Evolutionary conservation across 2,888 invertebrate species (phyloP).

Genomic region (Acrobasis repandana): DNA sequence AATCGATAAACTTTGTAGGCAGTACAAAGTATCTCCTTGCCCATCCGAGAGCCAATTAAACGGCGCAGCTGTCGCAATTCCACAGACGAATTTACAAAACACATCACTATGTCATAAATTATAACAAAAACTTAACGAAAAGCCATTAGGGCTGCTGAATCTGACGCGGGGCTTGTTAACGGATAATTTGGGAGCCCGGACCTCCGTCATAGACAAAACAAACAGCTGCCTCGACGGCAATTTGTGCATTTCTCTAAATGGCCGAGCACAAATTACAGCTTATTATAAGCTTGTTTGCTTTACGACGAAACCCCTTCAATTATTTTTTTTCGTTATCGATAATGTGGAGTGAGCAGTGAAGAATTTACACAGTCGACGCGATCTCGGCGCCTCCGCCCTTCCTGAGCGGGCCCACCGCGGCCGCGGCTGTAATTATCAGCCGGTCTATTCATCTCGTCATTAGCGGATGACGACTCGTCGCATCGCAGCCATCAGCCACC

Average conservation of each 20-base stretch:
- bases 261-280: conserved; percentile 82
- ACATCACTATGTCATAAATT: conserved; percentile 75
- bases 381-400: conserved; percentile 72
- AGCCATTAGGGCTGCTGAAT: conserved; percentile 83
- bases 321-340: conserved; percentile 80
- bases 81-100: conserved; percentile 67
- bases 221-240: conserved; percentile 78
- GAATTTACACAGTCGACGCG: conserved; percentile 76
- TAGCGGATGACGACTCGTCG: conserved; percentile 43
- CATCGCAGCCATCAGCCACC: conserved; percentile 29
- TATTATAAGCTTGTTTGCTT: conserved; percentile 84
- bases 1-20: conserved; percentile 4
- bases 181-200: conserved; percentile 77
- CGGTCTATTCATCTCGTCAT: conserved; percentile 47
- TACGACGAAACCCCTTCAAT: conserved; percentile 81
- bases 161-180: conserved; percentile 82
- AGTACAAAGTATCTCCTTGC: conserved; percentile 24
- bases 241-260: conserved; percentile 83
- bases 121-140: conserved; percentile 81
- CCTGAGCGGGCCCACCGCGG: conserved; percentile 44
- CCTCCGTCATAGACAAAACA: conserved; percentile 83
- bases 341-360: conserved; percentile 78
- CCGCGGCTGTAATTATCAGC: conserved; percentile 43
- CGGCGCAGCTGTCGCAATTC: conserved; percentile 69
- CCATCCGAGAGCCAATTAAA: conserved; percentile 58